Evolutionary conservation across 2,797 vertebrate species (phyloP).

Genomic region (Trachurus trachurus): DNA sequence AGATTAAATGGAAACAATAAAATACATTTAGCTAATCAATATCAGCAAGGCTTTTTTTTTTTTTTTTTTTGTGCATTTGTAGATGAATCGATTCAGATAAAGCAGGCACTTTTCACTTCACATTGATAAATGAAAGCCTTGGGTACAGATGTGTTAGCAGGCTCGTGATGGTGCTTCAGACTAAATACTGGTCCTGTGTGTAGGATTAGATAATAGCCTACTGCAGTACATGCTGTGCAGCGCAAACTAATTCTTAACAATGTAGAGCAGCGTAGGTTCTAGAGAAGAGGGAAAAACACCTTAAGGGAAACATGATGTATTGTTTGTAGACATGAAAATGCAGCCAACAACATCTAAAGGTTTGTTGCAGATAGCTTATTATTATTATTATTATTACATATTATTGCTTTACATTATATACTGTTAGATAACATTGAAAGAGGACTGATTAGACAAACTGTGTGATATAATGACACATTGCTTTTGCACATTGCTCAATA

Average conservation of each 20-base stretch:
- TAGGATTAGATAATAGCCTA: not conserved
- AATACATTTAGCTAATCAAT: not conserved
- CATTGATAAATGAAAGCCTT: conserved; percentile 1
- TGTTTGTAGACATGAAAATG: not conserved
- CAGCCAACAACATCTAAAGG: not conserved
- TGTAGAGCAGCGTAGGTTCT: not conserved
- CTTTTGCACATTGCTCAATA: not conserved
- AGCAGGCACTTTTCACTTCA: conserved; percentile 7
- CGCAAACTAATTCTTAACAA: not conserved
- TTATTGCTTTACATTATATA: not conserved
- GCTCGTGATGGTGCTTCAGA: not conserved
- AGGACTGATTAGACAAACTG: not conserved
- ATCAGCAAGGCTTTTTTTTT: not conserved
- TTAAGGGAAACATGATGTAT: not conserved
- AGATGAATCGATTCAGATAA: conserved; percentile 19
- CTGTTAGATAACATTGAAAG: not conserved
- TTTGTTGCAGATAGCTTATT: not conserved
- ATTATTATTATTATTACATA: no score
- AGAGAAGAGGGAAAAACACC: not conserved
- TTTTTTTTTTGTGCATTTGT: not conserved
- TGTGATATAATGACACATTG: not conserved
- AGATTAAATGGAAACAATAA: not conserved
- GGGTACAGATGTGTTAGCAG: conserved; percentile 17
- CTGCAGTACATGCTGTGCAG: not conserved
- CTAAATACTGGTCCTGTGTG: conserved; percentile 11